Evolutionary conservation across 2,888 invertebrate genomes (phyloP).

Genomic region (Drosophila pegasa): DNA sequence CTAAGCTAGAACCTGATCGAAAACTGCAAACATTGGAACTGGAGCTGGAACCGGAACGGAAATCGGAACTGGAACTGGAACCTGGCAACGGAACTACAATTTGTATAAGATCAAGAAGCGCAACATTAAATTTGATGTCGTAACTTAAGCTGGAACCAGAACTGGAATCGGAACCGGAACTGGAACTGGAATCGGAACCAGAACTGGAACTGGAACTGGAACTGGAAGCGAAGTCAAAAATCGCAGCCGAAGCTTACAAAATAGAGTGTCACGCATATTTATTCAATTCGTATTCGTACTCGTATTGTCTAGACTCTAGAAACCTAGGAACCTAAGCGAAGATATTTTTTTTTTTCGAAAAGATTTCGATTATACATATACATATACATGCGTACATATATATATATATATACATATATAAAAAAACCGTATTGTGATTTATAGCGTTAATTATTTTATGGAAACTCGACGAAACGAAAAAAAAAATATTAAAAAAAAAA

Average conservation of each 20-base stretch:
- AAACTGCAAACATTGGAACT: not conserved
- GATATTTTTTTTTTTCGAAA: conserved; percentile 53
- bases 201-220: conserved; percentile 3
- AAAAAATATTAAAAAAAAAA: conserved; percentile 10
- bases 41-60: not conserved
- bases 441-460: conserved; percentile 84
- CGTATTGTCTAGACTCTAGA: conserved; percentile 51
- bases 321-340: conserved; percentile 42
- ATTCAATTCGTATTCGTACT: conserved; percentile 53
- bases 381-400: not conserved
- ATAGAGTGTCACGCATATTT: conserved; percentile 45
- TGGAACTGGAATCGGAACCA: not conserved
- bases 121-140: conserved; percentile 1
- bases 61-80: not conserved
- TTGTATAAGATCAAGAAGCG: not conserved
- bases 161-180: not conserved
- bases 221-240: conserved; percentile 3
- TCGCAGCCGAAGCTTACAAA: conserved; percentile 14
- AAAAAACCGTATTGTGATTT: conserved; percentile 84
- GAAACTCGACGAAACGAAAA: conserved; percentile 43
- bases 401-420: conserved; percentile 21
- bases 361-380: conserved; percentile 39
- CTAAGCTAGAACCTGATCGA: not conserved
- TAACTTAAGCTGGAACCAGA: not conserved
- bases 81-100: not conserved